These are phyloP conservation scores for Drosophila leontia DNA, from an alignment of 1,140 invertebrate genomes.

Conservation along the genomic window DNA sequence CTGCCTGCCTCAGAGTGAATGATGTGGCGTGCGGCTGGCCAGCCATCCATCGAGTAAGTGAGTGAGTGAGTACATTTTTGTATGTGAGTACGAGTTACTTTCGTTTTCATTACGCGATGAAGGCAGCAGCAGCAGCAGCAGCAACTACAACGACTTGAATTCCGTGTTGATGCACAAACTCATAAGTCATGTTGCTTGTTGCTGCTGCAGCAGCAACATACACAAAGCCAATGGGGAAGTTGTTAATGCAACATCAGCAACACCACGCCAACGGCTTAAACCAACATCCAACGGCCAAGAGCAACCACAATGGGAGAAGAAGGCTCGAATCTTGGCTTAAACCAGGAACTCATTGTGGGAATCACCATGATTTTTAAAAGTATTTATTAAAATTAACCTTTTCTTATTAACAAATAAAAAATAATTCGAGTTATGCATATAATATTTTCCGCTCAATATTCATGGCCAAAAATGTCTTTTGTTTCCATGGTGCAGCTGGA, in stretches of 20 bases:
- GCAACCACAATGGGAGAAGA: slow-evolving; percentile 5
- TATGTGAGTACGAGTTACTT: slow-evolving; percentile 69
- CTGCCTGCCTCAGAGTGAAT: slow-evolving; percentile 34
- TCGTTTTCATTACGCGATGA: slow-evolving; percentile 74
- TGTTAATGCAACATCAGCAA: slow-evolving; percentile 71
- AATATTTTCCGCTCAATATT: neutral
- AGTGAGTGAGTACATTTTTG: slow-evolving; percentile 34
- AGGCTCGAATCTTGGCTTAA: neutral
- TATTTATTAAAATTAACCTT: neutral
- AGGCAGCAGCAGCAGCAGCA: slow-evolving; percentile 28
- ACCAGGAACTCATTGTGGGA: neutral
- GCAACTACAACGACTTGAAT: slow-evolving; percentile 54
- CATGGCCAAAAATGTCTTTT: neutral
- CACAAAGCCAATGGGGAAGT: slow-evolving; percentile 72
- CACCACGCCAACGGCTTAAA: slow-evolving; percentile 17
- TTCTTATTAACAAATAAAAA: neutral
- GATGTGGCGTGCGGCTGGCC: slow-evolving; percentile 23
- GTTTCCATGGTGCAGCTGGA: neutral
- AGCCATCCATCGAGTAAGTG: slow-evolving; percentile 8
- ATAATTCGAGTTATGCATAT: neutral
- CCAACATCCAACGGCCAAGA: slow-evolving; percentile 3
- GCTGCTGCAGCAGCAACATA: slow-evolving; percentile 44
- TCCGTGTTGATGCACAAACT: slow-evolving; percentile 78
- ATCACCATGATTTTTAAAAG: neutral
- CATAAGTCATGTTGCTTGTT: slow-evolving; percentile 75